These are phyloP conservation scores for Polymixis flavicincta DNA, from an alignment of 2,888 invertebrate species.

Conservation along the genomic window DNA sequence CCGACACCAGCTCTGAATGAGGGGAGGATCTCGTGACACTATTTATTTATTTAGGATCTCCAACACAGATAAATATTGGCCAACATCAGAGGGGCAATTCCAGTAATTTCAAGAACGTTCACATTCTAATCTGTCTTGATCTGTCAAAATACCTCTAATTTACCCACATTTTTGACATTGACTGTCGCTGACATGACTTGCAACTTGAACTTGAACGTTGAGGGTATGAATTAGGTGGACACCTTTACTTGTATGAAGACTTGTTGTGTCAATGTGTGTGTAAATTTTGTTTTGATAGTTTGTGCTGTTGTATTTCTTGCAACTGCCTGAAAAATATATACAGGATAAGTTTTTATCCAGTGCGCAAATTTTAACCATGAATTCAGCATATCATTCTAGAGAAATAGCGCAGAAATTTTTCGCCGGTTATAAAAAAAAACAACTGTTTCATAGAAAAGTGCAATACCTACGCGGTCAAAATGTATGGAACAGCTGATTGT, in stretches of 20 bases:
- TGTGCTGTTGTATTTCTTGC: not conserved
- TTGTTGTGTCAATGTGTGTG: too few relatives aligned
- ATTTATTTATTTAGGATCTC: not conserved
- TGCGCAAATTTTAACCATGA: too few relatives aligned
- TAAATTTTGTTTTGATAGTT: too few relatives aligned
- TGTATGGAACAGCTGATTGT: too few relatives aligned
- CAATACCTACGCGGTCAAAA: too few relatives aligned
- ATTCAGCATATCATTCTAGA: too few relatives aligned
- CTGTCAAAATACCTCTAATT: not conserved
- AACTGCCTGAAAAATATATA: not conserved
- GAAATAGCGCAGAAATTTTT: too few relatives aligned
- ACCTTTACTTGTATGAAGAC: not conserved
- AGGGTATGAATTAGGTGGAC: not conserved
- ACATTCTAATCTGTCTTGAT: not conserved
- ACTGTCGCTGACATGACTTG: not conserved
- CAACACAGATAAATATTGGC: not conserved
- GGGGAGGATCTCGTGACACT: not conserved
- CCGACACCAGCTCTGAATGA: constrained; percentile 72
- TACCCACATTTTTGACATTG: not conserved
- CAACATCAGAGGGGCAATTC: not conserved
- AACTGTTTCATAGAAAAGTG: too few relatives aligned
- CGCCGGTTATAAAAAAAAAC: too few relatives aligned
- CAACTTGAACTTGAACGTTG: too few relatives aligned
- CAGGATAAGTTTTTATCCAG: too few relatives aligned
- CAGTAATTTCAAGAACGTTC: not conserved